Evolutionary conservation across 1,140 invertebrate species (phyloP).

Genomic region (Rhizoglyphus robini): DNA sequence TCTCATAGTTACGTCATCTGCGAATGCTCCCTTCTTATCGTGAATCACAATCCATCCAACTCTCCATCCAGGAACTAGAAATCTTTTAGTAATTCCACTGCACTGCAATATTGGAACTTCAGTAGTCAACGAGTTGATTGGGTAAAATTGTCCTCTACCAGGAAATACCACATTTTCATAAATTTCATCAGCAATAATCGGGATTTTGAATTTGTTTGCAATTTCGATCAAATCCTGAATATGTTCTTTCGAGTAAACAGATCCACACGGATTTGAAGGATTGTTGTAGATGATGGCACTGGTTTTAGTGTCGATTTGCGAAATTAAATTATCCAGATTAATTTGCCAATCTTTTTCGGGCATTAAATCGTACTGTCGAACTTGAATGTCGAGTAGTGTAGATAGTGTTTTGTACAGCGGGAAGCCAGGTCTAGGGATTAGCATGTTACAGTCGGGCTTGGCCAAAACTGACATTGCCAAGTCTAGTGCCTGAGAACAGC

Average conservation of each 20-base stretch:
- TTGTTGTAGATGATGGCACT: constrained; percentile 86
- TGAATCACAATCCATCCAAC: constrained; percentile 93
- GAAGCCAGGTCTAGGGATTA: constrained; percentile 91
- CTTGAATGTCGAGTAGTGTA: constrained; percentile 62
- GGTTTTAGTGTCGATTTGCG: constrained; percentile 74
- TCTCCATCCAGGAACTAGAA: constrained; percentile 89
- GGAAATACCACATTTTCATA: constrained; percentile 72
- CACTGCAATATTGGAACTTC: constrained; percentile 29
- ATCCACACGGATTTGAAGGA: constrained; percentile 97
- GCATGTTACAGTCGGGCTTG: constrained; percentile 69
- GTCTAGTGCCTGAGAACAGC: constrained; percentile 86
- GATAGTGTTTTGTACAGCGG: constrained; percentile 83
- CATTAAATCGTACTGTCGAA: constrained; percentile 65
- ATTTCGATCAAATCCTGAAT: constrained; percentile 62
- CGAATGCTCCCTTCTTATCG: constrained; percentile 51
- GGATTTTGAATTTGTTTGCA: constrained; percentile 63
- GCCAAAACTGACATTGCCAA: constrained; percentile 76
- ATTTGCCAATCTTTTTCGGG: constrained; percentile 79
- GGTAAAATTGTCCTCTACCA: constrained; percentile 21
- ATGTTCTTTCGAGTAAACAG: constrained; percentile 61
- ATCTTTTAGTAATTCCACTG: constrained; percentile 40
- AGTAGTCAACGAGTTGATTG: constrained; percentile 27
- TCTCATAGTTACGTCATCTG: constrained; percentile 20
- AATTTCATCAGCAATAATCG: constrained; percentile 93
- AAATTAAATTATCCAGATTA: constrained; percentile 72